phyloP scores from a whole-genome alignment of 1,140 invertebrate species.

The Oncopodura yosiiana region DNA sequence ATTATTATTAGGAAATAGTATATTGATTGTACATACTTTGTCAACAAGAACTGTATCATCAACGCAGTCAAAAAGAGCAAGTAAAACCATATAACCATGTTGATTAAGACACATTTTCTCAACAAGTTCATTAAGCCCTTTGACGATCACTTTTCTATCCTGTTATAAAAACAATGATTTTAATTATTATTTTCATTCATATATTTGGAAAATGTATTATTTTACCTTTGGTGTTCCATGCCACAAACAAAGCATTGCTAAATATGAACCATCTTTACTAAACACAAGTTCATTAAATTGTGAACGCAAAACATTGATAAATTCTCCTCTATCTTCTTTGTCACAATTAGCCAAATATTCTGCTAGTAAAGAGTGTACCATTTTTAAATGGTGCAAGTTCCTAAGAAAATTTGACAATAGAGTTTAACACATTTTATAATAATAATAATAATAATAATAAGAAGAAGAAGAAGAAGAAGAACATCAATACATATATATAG shows the following conservation, averaged over 20 bases:
- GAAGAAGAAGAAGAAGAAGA: background rate
- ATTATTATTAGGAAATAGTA: too few species aligned
- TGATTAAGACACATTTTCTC: constrained; percentile 71
- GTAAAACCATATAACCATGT: constrained; percentile 68
- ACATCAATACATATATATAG: background rate
- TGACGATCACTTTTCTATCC: constrained; percentile 38
- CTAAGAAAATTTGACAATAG: background rate
- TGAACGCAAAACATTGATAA: constrained; percentile 60
- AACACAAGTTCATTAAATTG: constrained; percentile 67
- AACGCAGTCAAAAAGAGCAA: constrained; percentile 76
- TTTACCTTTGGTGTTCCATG: constrained; percentile 63
- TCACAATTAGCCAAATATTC: constrained; percentile 69
- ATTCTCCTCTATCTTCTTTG: constrained; percentile 52
- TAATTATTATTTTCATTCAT: background rate
- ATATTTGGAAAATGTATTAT: background rate
- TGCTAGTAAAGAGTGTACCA: constrained; percentile 66
- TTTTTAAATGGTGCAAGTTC: constrained; percentile 40
- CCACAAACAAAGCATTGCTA: constrained; percentile 76
- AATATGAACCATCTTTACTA: constrained; percentile 67
- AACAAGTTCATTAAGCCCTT: constrained; percentile 69
- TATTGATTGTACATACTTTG: constrained; percentile 57
- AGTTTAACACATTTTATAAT: too few species aligned
- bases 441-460: background rate
- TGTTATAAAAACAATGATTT: background rate
- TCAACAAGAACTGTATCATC: constrained; percentile 86